Conservation (phyloP, 2,888 invertebrate species). For the Thereva unica region DNA sequence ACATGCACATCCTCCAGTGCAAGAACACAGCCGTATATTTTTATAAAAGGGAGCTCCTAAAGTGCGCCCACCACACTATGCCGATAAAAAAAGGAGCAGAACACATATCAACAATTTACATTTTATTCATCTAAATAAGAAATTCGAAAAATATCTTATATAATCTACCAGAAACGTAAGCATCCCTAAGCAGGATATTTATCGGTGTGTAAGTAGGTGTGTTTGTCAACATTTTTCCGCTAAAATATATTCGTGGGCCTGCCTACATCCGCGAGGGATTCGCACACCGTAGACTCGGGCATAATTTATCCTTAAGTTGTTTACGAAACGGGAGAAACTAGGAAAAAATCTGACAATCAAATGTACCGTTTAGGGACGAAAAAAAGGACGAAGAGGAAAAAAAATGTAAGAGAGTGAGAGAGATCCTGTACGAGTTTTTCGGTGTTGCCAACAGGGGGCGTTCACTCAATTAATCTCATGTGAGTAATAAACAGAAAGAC, state of each 20-base stretch:
- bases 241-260: neutral
- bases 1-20: no score
- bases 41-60: no score
- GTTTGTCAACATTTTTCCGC: no score
- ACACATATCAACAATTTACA: no score
- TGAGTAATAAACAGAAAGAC: constrained; percentile 33
- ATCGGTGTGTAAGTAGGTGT: no score
- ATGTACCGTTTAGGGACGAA: constrained; percentile 6
- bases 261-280: constrained; percentile 5
- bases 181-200: no score
- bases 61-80: no score
- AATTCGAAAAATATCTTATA: no score
- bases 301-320: constrained; percentile 16
- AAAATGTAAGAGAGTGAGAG: neutral
- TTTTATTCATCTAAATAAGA: no score
- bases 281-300: neutral
- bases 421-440: neutral
- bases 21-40: no score
- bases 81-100: no score
- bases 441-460: constrained; percentile 15
- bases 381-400: neutral
- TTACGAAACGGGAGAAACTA: constrained; percentile 5
- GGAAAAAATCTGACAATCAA: constrained; percentile 8
- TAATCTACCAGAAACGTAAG: no score
- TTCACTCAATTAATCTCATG: constrained; percentile 36